A percentile compares a stretch with the other conserved stretches of the same genome.
Evolutionary conservation across 2,113 vertebrate species (phyloP).

Genomic region (Garra rufa): DNA sequence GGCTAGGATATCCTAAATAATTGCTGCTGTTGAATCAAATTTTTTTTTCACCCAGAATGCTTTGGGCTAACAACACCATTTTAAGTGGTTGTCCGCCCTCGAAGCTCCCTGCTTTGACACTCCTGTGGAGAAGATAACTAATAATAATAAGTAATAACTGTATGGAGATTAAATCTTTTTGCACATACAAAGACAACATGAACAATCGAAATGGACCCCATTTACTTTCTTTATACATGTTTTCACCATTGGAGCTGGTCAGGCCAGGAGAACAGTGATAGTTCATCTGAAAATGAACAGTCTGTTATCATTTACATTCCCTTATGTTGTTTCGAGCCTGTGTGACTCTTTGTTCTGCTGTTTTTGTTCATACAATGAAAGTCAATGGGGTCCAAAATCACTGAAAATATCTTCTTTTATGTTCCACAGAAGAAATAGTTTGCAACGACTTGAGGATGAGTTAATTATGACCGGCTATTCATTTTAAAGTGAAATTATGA

Average conservation of each 20-base stretch:
- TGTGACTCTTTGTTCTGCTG: not conserved
- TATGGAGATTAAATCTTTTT: not conserved
- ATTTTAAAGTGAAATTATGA: not conserved
- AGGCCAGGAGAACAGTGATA: not conserved
- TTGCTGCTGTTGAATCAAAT: not conserved
- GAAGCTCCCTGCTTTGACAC: not conserved
- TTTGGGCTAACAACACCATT: not conserved
- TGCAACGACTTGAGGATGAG: not conserved
- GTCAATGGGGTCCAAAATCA: not conserved
- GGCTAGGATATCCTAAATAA: not conserved
- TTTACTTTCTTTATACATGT: not conserved
- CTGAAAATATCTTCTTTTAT: not conserved
- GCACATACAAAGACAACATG: not conserved
- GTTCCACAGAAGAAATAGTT: not conserved
- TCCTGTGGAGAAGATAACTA: not conserved
- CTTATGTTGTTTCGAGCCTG: not conserved
- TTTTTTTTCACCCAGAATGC: conserved; percentile 9
- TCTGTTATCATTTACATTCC: not conserved
- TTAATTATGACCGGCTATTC: not conserved
- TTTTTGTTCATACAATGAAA: not conserved
- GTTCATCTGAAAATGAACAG: not conserved
- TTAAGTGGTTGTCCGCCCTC: not conserved
- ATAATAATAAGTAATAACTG: not conserved
- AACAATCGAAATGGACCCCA: not conserved
- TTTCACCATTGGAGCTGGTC: not conserved